These are phyloP conservation scores for Suricata suricatta DNA, from an alignment of 2,113 vertebrate genomes.

Conservation along the genomic window DNA sequence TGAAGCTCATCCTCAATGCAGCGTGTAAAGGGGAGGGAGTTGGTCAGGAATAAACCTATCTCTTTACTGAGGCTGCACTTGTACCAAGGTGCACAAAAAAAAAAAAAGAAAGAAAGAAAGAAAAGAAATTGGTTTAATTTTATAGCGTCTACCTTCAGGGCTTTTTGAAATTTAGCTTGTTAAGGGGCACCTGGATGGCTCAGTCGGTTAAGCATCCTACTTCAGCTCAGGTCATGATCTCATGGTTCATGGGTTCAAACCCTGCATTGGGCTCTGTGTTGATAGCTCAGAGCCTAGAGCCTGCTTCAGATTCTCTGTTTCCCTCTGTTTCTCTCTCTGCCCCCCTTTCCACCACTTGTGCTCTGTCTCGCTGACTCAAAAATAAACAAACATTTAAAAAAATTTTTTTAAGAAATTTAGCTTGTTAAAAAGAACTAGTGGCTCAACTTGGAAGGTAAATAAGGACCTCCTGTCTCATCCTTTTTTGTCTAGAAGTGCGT, in stretches of 20 bases:
- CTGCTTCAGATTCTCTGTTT: too few relatives aligned
- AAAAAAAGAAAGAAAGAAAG: neutral
- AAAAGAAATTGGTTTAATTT: neutral
- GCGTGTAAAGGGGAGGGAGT: neutral
- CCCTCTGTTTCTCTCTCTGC: too few relatives aligned
- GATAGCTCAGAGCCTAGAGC: too few relatives aligned
- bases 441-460: conserved; percentile 23
- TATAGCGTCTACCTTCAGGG: neutral
- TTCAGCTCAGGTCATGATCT: too few relatives aligned
- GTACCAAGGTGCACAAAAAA: neutral
- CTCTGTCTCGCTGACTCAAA: too few relatives aligned
- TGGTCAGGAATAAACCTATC: neutral
- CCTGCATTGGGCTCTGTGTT: too few relatives aligned
- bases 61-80: neutral
- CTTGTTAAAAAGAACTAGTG: conserved; percentile 47
- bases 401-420: neutral
- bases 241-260: too few relatives aligned
- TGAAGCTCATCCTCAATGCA: neutral
- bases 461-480: neutral
- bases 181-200: too few relatives aligned
- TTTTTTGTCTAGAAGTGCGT: conserved; percentile 45
- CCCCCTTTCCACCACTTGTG: too few relatives aligned
- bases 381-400: too few relatives aligned
- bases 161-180: conserved; percentile 53
- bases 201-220: too few relatives aligned